Evolutionary conservation across 35 echinoderm and acorn worm genomes (phyloP).

Genomic region (Heliocidaris erythrogramma): DNA sequence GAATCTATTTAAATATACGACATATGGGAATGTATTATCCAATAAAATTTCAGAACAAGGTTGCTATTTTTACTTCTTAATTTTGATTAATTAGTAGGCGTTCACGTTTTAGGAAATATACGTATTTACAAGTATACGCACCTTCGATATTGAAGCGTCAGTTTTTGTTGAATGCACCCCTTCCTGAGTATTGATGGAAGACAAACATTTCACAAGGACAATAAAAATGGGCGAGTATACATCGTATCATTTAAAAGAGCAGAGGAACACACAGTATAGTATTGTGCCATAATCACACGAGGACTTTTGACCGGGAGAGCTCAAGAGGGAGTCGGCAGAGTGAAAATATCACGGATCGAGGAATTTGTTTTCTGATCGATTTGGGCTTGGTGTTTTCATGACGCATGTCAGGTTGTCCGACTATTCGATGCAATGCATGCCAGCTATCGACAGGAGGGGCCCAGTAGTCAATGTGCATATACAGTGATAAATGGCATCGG

Average conservation of each 20-base stretch:
- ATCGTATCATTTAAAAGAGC: background rate
- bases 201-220: background rate
- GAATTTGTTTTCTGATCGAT: slow-evolving; percentile 17
- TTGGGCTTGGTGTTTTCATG: background rate
- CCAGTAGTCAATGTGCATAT: background rate
- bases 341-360: slow-evolving; percentile 16
- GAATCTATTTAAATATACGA: too few species aligned
- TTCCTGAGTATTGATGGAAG: slow-evolving; percentile 1
- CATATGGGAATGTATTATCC: too few species aligned
- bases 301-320: background rate
- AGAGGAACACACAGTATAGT: background rate
- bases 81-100: too few species aligned
- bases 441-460: background rate
- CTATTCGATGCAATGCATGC: background rate
- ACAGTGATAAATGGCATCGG: background rate
- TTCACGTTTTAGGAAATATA: too few species aligned
- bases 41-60: too few species aligned
- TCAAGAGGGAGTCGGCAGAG: background rate
- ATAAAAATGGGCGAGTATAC: background rate
- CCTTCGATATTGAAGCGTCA: too few species aligned
- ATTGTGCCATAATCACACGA: background rate
- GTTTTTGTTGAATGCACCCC: background rate
- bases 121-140: too few species aligned
- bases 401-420: background rate
- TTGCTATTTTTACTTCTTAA: too few species aligned